Conservation (phyloP, 1,140 invertebrate species). For the Kradibia gibbosae region DNA sequence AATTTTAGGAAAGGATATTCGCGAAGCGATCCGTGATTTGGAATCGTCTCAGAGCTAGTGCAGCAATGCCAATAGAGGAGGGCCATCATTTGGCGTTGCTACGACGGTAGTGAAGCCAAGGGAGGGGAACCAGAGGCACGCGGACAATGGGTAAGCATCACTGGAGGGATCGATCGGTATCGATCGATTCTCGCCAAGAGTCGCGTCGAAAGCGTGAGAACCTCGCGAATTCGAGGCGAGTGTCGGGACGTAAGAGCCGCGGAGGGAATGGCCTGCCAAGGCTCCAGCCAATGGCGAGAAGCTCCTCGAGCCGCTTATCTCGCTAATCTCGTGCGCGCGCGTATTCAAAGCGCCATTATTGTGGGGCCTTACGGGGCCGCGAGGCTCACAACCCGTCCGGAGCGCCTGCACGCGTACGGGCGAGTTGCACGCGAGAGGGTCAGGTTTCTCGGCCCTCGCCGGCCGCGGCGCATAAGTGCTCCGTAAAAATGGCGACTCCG, state of each 20-base stretch:
- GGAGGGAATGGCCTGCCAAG: not conserved
- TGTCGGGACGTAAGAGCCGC: not conserved
- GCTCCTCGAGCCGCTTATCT: not conserved
- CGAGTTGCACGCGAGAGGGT: constrained; percentile 22
- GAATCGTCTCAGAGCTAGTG: too few species aligned
- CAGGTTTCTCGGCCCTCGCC: constrained; percentile 41
- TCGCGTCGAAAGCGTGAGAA: not conserved
- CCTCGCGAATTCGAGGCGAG: not conserved
- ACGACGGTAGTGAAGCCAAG: too few species aligned
- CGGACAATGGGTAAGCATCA: too few species aligned
- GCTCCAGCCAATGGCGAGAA: not conserved
- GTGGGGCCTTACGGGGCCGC: not conserved
- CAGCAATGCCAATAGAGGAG: too few species aligned
- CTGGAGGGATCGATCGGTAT: not conserved
- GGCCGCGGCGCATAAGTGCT: not conserved
- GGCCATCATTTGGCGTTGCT: too few species aligned
- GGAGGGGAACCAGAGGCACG: too few species aligned
- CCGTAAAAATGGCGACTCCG: constrained; percentile 45
- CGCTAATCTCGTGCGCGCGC: not conserved
- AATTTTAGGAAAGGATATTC: too few species aligned
- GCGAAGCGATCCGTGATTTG: too few species aligned
- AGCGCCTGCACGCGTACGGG: constrained; percentile 5
- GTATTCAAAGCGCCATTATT: constrained; percentile 28
- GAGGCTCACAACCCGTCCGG: not conserved
- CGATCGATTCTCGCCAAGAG: not conserved